Base-by-base conservation (phyloP, 2,888 invertebrate species). In the Trachelus iudaicus region DNA sequence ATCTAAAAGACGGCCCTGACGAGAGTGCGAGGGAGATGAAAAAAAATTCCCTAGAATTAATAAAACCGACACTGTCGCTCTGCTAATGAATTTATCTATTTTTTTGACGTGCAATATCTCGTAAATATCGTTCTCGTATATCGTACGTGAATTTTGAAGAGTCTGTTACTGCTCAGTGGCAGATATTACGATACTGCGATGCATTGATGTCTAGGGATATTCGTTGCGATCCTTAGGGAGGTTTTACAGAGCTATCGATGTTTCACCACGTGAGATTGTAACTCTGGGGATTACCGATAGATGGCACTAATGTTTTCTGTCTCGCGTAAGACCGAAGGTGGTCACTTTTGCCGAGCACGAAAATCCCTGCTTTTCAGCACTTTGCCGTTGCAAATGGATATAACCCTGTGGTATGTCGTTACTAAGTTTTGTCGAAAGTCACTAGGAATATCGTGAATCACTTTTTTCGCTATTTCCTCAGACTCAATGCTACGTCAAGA, bases 1-100 rank as follows among this genome's bases (percentile, higher is more conserved):
- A 76, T 78, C 80, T 71, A 71, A 71, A 71, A 34, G 31, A 71
- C 71, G 71, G 31, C 71, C 71, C 71, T 71, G 71, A 71, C 13
- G 23, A 69, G 30, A 15, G 12, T 6, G n/a, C 13, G 69, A 69
- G 69, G 12, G 12, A 31, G 71, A 31, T 3, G 30, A 1, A 71
- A 56, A 13, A 56, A 23, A 56, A 56, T 56, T 56, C 56, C 56
- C 56, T 56, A 56, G 23, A 56, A 56, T 56, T 56, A 56, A 56
- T 56, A 56, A 56, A 15, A 56, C 23, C 56, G 56, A 56, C 23
- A 23, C 56, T 9, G 56, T 56, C 56, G 56, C 9, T 15, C 23
- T 9, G 56, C 56, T 56, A 56, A 23, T 56, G 56, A 56, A 23
- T 56, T 40, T 40, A 40, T 40, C 6, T 15, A 1, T 40, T 56